Percentiles rank a stretch among this genome's conserved stretches.
Evolutionary conservation across 2,797 vertebrate species (phyloP).

Genomic region (Momotus momota): DNA sequence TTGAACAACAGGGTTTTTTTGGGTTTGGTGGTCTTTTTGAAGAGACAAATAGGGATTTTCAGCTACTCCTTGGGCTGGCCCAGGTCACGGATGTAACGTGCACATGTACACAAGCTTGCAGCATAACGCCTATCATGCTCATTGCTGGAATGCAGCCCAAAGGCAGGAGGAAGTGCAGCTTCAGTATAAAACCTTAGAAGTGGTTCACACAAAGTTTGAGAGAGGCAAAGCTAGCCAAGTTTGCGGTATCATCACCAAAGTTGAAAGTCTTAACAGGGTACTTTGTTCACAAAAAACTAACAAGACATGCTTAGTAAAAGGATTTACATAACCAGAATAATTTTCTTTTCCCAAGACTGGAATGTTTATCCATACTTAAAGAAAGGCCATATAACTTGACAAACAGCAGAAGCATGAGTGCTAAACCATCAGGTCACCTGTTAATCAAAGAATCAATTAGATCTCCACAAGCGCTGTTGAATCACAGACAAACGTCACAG

Average conservation of each 20-base stretch:
- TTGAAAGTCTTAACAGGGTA: neutral
- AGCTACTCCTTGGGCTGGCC: neutral
- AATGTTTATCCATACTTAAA: neutral
- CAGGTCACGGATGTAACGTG: rapidly evolving
- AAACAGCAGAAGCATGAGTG: neutral
- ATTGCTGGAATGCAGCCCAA: neutral
- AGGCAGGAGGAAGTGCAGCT: neutral
- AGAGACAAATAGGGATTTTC: neutral
- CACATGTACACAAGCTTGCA: rapidly evolving
- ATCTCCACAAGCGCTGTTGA: neutral
- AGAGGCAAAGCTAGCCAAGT: neutral
- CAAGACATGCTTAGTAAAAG: neutral
- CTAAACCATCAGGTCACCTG: neutral
- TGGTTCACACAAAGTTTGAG: neutral
- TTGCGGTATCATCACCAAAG: neutral
- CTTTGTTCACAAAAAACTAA: neutral
- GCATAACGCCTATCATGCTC: neutral
- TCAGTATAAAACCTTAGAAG: neutral
- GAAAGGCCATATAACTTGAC: neutral
- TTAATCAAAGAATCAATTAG: neutral
- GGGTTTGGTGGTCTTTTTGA: neutral
- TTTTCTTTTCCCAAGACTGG: neutral
- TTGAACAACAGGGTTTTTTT: neutral
- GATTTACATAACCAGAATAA: neutral
- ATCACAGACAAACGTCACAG: neutral